Evolutionary conservation across 2,113 vertebrate species (phyloP).

Genomic region (Phoxinus phoxinus): DNA sequence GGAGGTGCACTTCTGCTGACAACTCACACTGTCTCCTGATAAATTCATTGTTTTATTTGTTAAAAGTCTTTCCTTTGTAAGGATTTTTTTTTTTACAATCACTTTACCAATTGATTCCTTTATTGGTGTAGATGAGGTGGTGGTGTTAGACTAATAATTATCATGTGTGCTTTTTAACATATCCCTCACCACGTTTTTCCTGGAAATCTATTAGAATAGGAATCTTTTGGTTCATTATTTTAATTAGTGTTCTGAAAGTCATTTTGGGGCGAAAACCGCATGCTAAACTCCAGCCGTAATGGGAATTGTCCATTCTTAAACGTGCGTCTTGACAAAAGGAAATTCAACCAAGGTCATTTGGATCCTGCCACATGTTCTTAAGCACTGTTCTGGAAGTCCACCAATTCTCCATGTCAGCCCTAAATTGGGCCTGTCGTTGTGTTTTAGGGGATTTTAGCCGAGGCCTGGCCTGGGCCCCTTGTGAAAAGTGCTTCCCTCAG

Average conservation of each 20-base stretch:
- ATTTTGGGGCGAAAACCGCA: not conserved
- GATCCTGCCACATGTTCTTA: constrained; percentile 56
- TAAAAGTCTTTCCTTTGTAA: not conserved
- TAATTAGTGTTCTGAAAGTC: not conserved
- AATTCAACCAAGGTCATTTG: constrained; percentile 23
- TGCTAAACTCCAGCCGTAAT: not conserved
- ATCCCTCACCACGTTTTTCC: not conserved
- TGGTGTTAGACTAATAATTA: not conserved
- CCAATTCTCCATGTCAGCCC: constrained; percentile 67
- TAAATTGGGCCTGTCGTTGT: constrained; percentile 79
- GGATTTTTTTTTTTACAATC: not conserved
- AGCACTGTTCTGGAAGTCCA: constrained; percentile 63
- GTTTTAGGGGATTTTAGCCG: constrained; percentile 57
- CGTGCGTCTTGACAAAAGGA: not conserved
- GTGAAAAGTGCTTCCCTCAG: constrained; percentile 84
- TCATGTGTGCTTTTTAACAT: not conserved
- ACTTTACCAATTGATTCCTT: not conserved
- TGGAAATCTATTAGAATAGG: not conserved
- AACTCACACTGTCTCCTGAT: not conserved
- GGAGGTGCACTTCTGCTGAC: constrained; percentile 32
- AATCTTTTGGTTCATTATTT: not conserved
- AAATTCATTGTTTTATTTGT: not conserved
- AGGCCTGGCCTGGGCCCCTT: constrained; percentile 69
- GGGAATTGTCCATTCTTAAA: constrained; percentile 7
- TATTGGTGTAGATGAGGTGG: not conserved